Base-by-base conservation (phyloP, 2,113 vertebrate species). In the Carassius carassius region DNA sequence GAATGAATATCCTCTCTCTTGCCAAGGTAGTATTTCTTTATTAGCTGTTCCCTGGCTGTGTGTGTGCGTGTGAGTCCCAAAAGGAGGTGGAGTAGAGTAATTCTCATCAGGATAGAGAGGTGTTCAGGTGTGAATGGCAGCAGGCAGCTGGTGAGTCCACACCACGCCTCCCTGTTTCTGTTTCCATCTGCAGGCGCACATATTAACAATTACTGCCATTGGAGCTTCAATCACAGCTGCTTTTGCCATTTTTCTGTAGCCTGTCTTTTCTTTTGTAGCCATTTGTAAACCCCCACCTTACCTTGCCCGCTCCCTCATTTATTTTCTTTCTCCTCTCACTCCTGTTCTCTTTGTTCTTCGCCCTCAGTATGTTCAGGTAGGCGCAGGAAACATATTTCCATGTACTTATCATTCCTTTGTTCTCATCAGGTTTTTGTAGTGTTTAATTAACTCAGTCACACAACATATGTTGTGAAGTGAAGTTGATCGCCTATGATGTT, bases 101-200 rank as follows among this genome's bases (percentile, higher is more conserved):
- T 97, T 98, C 96, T 95, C 94, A 96, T 97, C 96, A 94, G 94
- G 94, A 95, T 93, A 92, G 90, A 94, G 95, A 94, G 94, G 95
- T 94, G 94, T 92, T 95, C 93, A 95, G 94, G 95, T 96, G 96
- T 97, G 96, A 97, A 94, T 96, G 95, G 96, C 96, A 97, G 95
- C 93, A 92, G 89, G 90, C 94, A 95, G 96, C 96, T 97, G 96
- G 96, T 90, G 91, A 93, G 91, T 92, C 94, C 95, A 92, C 94
- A 29, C 72, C 85, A 70, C 93, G 93, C 94, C 95, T 93, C 95
- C 95, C 91, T 92, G 90, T 96, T 95, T 83, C 70, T 79, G 65
- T 47, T 82, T 85, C 70, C 37, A 35, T 78, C 76, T 78, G 76
- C 76, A 58, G 76, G 76, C 76, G 77, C 81, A 82, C 87, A 49